phyloP scores from a whole-genome alignment of 2,888 invertebrate species.

The Mythimna loreyi region DNA sequence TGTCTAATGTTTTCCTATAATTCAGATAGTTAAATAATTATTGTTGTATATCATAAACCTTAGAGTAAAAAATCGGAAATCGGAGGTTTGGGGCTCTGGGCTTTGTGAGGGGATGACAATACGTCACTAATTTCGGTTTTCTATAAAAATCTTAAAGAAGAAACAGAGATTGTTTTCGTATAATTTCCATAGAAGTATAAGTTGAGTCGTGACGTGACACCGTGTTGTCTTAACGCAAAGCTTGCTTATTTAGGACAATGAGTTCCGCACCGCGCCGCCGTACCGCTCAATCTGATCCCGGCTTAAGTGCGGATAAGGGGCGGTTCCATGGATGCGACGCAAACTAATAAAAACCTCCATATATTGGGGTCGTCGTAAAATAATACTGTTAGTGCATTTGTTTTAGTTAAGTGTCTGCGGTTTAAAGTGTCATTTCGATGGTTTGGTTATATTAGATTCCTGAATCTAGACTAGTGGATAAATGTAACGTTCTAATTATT shows the following conservation, averaged over 20 bases:
- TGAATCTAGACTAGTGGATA: background rate
- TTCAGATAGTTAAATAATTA: too few relatives aligned
- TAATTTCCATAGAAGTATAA: constrained; percentile 63
- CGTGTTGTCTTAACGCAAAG: constrained; percentile 61
- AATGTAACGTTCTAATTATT: too few relatives aligned
- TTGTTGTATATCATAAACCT: too few relatives aligned
- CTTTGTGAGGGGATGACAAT: background rate
- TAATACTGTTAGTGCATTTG: constrained; percentile 23
- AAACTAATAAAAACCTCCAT: constrained; percentile 37
- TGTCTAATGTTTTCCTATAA: too few relatives aligned
- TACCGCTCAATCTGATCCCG: constrained; percentile 70
- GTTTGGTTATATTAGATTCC: constrained; percentile 1
- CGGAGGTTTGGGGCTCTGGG: too few relatives aligned
- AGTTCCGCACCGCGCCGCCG: constrained; percentile 33
- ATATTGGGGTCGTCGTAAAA: constrained; percentile 32
- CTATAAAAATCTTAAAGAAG: constrained; percentile 59
- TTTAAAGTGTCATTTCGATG: constrained; percentile 6
- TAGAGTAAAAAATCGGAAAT: too few relatives aligned
- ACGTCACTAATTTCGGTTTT: constrained; percentile 34
- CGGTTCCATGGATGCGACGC: constrained; percentile 44
- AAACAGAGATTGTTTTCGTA: constrained; percentile 67
- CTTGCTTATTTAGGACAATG: constrained; percentile 75
- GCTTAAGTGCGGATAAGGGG: constrained; percentile 56
- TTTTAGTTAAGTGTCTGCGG: constrained; percentile 14
- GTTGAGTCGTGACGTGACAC: constrained; percentile 39